These are phyloP conservation scores for Drosophila cracens DNA, from an alignment of 2,888 invertebrate species.

Conservation along the genomic window DNA sequence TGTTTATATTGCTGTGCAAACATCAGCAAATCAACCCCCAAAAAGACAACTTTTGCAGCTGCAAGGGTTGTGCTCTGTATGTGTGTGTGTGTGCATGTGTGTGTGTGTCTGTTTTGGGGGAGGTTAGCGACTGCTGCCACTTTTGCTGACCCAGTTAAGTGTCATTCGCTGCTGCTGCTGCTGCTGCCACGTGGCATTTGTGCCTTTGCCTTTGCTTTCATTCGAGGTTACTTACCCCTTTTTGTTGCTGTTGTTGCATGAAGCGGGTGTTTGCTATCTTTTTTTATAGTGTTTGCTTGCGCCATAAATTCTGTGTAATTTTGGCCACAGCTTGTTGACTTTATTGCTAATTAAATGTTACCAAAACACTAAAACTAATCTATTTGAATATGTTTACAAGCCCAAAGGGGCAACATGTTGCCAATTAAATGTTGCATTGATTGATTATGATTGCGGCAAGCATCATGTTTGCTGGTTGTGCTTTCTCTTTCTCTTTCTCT, in stretches of 20 bases:
- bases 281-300: constrained; percentile 24
- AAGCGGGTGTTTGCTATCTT: constrained; percentile 6
- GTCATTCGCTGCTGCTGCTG: constrained; percentile 72
- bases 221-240: constrained; percentile 81
- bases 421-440: constrained; percentile 4
- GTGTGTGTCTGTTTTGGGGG: constrained; percentile 1
- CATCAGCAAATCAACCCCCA: constrained; percentile 29
- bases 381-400: neutral
- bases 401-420: constrained; percentile 1
- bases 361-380: neutral
- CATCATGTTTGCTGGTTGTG: neutral
- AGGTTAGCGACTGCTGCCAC: constrained; percentile 45
- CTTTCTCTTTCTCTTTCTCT: constrained; percentile 70
- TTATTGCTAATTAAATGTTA: constrained; percentile 58
- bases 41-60: constrained; percentile 7
- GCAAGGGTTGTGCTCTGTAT: constrained; percentile 20
- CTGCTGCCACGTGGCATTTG: constrained; percentile 34
- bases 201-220: constrained; percentile 74
- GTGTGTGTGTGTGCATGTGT: neutral
- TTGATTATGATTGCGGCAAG: neutral
- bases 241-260: neutral
- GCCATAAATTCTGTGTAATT: constrained; percentile 44
- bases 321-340: constrained; percentile 36
- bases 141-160: constrained; percentile 79
- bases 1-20: constrained; percentile 36